phyloP scores from a whole-genome alignment of 1,140 invertebrate species.

The Lordiphosa clarofinis region DNA sequence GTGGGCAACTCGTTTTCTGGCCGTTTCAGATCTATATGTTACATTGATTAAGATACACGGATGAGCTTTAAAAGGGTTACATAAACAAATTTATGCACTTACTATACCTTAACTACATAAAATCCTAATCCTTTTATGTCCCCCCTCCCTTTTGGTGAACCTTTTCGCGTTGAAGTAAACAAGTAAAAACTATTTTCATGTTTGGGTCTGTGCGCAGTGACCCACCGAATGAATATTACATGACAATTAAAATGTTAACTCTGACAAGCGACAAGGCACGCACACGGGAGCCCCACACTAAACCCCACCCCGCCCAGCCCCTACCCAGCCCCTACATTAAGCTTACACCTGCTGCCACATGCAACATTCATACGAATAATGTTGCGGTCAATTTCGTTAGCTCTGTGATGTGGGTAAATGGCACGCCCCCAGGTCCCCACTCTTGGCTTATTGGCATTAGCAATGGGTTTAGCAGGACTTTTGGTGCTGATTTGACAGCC shows the following conservation, averaged over 20 bases:
- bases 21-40: too few species aligned
- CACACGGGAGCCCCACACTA: constrained; percentile 21
- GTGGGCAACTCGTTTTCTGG: too few species aligned
- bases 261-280: constrained; percentile 57
- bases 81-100: too few species aligned
- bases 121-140: not conserved
- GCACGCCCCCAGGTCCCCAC: not conserved
- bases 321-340: constrained; percentile 13
- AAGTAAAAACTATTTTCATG: constrained; percentile 65
- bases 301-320: not conserved
- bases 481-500: constrained; percentile 38
- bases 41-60: too few species aligned
- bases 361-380: constrained; percentile 63
- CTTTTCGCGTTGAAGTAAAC: constrained; percentile 14
- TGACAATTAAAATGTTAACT: constrained; percentile 76
- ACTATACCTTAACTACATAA: not conserved
- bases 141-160: not conserved
- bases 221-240: constrained; percentile 63
- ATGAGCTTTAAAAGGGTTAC: too few species aligned
- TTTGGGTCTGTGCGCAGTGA: constrained; percentile 18
- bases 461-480: constrained; percentile 47
- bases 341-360: constrained; percentile 42
- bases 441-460: constrained; percentile 58
- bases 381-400: constrained; percentile 70
- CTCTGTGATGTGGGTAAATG: constrained; percentile 6